Percentiles rank a stretch among this genome's conserved stretches.
Evolutionary conservation across 2,797 vertebrate species (phyloP).

Genomic region (Myoxocephalus aenaeus): DNA sequence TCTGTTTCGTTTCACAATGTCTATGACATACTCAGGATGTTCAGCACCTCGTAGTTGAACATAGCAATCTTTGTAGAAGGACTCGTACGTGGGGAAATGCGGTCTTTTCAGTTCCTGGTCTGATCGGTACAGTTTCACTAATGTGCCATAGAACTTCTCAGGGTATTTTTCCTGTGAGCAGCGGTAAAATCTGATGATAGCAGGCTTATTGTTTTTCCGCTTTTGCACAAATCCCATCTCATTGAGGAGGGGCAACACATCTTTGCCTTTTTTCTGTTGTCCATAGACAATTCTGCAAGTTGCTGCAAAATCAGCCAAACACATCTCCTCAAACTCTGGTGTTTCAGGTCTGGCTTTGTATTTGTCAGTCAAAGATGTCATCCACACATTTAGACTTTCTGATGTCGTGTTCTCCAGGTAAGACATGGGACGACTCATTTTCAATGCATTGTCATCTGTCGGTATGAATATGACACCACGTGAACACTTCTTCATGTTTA

Average conservation of each 20-base stretch:
- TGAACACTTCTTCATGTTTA: not conserved
- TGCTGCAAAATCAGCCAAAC: not conserved
- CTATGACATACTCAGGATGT: too few relatives aligned
- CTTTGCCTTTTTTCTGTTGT: not conserved
- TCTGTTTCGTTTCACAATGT: too few relatives aligned
- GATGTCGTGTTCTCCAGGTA: not conserved
- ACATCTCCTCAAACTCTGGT: not conserved
- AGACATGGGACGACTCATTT: not conserved
- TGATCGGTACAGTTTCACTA: too few relatives aligned
- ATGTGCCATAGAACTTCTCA: too few relatives aligned
- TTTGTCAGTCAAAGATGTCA: not conserved
- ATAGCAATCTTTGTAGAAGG: too few relatives aligned
- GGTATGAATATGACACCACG: not conserved
- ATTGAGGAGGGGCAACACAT: not conserved
- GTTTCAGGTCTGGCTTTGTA: slow-evolving; percentile 2
- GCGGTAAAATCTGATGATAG: too few relatives aligned
- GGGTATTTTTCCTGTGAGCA: too few relatives aligned
- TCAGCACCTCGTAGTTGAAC: too few relatives aligned
- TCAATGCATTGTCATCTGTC: not conserved
- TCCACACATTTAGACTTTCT: not conserved
- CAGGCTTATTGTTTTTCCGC: not conserved
- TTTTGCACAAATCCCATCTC: not conserved
- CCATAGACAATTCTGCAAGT: not conserved
- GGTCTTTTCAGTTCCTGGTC: too few relatives aligned
- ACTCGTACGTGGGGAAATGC: too few relatives aligned